Conservation (phyloP, 2,888 invertebrate genomes). For the Trachelus troglodyta region DNA sequence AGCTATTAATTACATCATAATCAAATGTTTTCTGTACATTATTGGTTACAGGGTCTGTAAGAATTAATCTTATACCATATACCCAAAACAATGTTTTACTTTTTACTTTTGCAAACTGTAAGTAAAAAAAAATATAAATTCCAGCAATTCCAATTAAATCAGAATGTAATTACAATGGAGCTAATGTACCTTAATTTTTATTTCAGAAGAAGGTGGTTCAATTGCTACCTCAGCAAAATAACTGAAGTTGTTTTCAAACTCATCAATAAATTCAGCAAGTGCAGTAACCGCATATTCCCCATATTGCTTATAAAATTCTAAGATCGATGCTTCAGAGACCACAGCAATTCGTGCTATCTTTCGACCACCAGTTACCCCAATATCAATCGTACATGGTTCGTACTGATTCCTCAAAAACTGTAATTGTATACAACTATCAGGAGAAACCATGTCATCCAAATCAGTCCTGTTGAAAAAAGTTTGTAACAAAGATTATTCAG, state of each 20-base stretch:
- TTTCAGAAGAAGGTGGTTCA: conserved; percentile 52
- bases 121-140: conserved; percentile 16
- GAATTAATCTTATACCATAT: conserved; percentile 61
- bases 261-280: conserved; percentile 61
- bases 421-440: conserved; percentile 57
- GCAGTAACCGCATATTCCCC: conserved; percentile 65
- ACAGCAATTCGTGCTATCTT: conserved; percentile 58
- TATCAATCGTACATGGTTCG: conserved; percentile 53
- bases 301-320: conserved; percentile 65
- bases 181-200: conserved; percentile 54
- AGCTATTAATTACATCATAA: conserved; percentile 47
- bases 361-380: conserved; percentile 51
- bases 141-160: neutral
- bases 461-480: conserved; percentile 49
- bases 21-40: conserved; percentile 33
- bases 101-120: conserved; percentile 61
- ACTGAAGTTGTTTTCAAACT: conserved; percentile 59
- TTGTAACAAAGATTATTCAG: neutral
- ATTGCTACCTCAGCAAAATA: conserved; percentile 57
- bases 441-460: conserved; percentile 57
- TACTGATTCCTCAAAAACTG: conserved; percentile 34
- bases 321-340: conserved; percentile 64
- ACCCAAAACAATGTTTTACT: conserved; percentile 60
- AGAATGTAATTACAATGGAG: neutral
- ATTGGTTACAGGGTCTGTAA: conserved; percentile 38